phyloP scores from a whole-genome alignment of 2,113 vertebrate genomes.

The Myocastor coypus region DNA sequence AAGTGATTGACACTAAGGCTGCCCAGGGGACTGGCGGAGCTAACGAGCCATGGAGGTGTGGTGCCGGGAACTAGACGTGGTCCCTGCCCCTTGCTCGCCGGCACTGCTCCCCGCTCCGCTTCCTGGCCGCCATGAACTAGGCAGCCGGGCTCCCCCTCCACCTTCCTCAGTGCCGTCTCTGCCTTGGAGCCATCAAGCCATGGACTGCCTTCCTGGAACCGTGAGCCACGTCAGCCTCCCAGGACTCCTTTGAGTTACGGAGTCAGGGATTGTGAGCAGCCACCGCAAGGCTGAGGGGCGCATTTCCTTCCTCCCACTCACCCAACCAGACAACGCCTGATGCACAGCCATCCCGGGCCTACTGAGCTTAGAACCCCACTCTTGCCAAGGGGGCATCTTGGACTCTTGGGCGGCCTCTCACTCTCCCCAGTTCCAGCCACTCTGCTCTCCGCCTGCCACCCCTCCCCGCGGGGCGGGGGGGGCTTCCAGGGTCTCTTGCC shows the following conservation, averaged over 20 bases:
- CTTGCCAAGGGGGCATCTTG: too few relatives aligned
- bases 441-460: not conserved
- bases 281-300: not conserved
- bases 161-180: not conserved
- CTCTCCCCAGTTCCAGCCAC: not conserved
- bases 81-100: not conserved
- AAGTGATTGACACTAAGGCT: not conserved
- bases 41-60: not conserved
- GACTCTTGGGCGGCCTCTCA: not conserved
- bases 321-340: not conserved
- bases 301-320: accelerated
- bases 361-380: not conserved
- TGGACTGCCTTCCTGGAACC: not conserved
- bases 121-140: not conserved
- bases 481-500: not conserved
- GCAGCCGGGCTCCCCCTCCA: not conserved
- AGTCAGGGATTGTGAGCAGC: not conserved
- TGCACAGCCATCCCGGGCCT: too few relatives aligned
- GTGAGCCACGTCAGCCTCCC: not conserved
- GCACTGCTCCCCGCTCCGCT: not conserved
- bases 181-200: not conserved
- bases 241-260: not conserved
- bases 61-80: not conserved
- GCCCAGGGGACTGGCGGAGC: not conserved
- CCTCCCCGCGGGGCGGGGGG: too few relatives aligned